These are phyloP conservation scores for Caenorhabditis remanei DNA, from an alignment of 1,140 invertebrate genomes.

Conservation along the genomic window DNA sequence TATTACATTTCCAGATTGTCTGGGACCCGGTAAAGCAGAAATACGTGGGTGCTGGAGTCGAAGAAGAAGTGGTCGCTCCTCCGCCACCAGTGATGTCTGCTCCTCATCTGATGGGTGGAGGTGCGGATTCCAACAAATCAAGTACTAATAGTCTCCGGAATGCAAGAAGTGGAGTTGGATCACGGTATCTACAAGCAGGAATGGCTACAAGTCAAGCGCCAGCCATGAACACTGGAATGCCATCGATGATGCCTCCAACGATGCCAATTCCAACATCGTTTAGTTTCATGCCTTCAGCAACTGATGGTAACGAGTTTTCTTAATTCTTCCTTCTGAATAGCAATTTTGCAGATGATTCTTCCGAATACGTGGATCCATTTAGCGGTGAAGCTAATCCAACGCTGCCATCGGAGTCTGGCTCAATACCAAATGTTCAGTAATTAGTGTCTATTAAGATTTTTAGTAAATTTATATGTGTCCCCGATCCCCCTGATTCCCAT, in stretches of 20 bases:
- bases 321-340: background rate
- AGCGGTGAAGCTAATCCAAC: conserved; percentile 13
- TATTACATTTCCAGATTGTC: conserved; percentile 5
- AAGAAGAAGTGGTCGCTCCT: conserved; percentile 7
- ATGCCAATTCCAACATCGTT: conserved; percentile 35
- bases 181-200: background rate
- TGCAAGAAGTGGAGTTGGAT: conserved; percentile 10
- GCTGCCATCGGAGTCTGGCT: background rate
- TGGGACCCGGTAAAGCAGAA: conserved; percentile 4
- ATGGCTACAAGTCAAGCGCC: conserved; percentile 41
- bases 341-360: conserved; percentile 11
- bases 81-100: conserved; percentile 21
- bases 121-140: conserved; percentile 26
- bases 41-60: conserved; percentile 24
- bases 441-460: too few species aligned
- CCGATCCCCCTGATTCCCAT: background rate
- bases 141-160: conserved; percentile 23
- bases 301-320: conserved; percentile 3
- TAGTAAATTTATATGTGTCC: background rate
- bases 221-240: conserved; percentile 7
- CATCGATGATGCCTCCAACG: conserved; percentile 38
- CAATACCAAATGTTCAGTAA: background rate
- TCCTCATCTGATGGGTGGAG: background rate
- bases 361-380: conserved; percentile 21
- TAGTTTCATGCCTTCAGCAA: background rate